A percentile compares a stretch with the other conserved stretches of the same genome.
Conservation (phyloP, 2,113 vertebrate species). For the Todiramphus saurophagus region DNA sequence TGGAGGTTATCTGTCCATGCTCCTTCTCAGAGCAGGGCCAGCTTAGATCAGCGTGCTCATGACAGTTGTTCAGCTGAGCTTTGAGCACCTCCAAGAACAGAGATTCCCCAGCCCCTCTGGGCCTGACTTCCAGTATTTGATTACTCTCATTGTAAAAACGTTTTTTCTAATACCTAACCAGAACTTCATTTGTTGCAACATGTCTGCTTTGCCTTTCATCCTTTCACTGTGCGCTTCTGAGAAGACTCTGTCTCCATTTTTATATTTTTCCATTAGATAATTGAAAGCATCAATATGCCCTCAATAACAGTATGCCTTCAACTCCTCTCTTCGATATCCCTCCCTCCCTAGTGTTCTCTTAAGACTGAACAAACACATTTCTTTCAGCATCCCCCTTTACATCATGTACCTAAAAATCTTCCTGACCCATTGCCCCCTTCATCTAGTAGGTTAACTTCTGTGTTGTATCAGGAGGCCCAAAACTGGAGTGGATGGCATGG, state of each 20-base stretch:
- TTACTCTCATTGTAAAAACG: neutral
- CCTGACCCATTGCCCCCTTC: neutral
- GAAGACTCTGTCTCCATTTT: neutral
- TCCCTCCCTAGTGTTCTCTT: neutral
- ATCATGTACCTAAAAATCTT: neutral
- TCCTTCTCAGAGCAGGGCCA: neutral
- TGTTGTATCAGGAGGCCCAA: neutral
- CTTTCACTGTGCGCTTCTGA: neutral
- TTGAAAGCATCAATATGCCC: neutral
- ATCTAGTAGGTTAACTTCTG: neutral
- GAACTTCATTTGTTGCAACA: neutral
- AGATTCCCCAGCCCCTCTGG: neutral
- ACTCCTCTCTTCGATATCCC: neutral
- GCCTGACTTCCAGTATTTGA: neutral
- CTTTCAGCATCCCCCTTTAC: neutral
- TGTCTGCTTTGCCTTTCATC: neutral
- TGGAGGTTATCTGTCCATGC: neutral
- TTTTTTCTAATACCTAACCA: neutral
- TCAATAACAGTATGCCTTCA: neutral
- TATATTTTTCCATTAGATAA: neutral
- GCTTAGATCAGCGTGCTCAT: neutral
- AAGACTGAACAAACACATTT: neutral
- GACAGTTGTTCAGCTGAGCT: neutral
- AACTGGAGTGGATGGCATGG: neutral
- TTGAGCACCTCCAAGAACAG: neutral